phyloP scores from a whole-genome alignment of 2,797 vertebrate genomes.

The Anniella stebbinsi region DNA sequence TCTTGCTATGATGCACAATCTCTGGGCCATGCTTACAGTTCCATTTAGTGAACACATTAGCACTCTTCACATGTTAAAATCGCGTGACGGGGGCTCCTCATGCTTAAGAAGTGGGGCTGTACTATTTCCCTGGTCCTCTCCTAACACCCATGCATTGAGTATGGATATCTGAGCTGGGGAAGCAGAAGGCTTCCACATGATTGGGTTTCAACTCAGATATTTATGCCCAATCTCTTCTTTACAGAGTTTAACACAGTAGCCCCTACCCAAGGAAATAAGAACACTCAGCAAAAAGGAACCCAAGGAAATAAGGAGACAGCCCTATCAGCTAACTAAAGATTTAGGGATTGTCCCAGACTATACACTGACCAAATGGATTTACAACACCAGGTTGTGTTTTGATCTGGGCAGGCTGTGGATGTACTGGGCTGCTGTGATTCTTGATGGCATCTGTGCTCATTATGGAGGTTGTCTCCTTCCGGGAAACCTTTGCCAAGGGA shows the following conservation, averaged over 20 bases:
- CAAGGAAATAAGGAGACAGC: background rate
- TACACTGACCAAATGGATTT: slow-evolving; percentile 81
- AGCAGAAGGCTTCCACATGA: background rate
- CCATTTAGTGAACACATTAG: background rate
- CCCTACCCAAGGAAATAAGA: background rate
- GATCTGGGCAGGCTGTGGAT: slow-evolving; percentile 75
- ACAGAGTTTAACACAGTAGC: background rate
- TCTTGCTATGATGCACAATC: background rate
- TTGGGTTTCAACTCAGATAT: background rate
- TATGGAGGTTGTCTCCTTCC: slow-evolving; percentile 88
- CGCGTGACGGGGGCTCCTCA: background rate
- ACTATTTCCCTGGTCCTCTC: background rate
- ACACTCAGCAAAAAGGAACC: background rate
- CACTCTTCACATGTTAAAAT: background rate
- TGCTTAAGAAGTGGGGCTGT: background rate
- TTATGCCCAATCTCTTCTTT: background rate
- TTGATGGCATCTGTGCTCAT: slow-evolving; percentile 85
- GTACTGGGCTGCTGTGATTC: slow-evolving; percentile 90
- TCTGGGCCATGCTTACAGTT: background rate
- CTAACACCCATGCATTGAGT: background rate
- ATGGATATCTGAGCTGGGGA: background rate
- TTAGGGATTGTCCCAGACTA: background rate
- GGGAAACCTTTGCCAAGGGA: slow-evolving; percentile 88
- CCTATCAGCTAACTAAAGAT: background rate
- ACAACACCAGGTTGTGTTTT: slow-evolving; percentile 78